These are phyloP conservation scores for Sylvilagus floridanus DNA, from an alignment of 2,797 vertebrate species.

Conservation along the genomic window DNA sequence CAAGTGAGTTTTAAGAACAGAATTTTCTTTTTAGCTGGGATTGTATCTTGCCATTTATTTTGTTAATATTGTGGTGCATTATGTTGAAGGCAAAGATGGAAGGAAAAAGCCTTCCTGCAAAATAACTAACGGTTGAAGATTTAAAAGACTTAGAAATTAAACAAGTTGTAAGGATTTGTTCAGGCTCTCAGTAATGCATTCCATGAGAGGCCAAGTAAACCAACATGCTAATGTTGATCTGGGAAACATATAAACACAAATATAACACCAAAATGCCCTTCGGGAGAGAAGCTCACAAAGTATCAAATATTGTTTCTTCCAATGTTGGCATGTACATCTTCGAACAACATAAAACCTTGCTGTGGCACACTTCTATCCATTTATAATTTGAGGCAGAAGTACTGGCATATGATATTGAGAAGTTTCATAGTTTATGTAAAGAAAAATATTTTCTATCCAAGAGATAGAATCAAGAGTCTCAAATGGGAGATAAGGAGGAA, in stretches of 20 bases:
- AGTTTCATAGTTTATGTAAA: constrained; percentile 38
- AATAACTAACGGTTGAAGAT: background rate
- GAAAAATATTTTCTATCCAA: background rate
- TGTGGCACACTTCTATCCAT: background rate
- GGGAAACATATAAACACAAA: background rate
- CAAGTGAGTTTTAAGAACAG: constrained; percentile 3
- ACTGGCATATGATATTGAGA: background rate
- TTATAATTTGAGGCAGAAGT: background rate
- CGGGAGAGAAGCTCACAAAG: background rate
- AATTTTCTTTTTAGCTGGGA: constrained; percentile 42
- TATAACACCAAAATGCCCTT: background rate
- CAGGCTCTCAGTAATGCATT: background rate
- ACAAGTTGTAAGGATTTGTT: constrained; percentile 23
- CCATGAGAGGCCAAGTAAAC: background rate
- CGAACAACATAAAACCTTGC: constrained; percentile 31
- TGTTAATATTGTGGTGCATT: constrained; percentile 36
- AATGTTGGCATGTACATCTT: background rate
- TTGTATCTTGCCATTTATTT: constrained; percentile 26
- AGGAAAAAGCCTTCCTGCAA: constrained; percentile 25
- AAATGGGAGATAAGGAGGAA: background rate
- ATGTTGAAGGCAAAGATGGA: constrained; percentile 38
- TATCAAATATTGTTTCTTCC: background rate
- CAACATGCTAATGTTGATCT: background rate
- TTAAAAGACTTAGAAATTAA: background rate
- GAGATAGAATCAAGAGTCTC: background rate